phyloP scores from a whole-genome alignment of 2,113 vertebrate species.

The Procavia capensis region DNA sequence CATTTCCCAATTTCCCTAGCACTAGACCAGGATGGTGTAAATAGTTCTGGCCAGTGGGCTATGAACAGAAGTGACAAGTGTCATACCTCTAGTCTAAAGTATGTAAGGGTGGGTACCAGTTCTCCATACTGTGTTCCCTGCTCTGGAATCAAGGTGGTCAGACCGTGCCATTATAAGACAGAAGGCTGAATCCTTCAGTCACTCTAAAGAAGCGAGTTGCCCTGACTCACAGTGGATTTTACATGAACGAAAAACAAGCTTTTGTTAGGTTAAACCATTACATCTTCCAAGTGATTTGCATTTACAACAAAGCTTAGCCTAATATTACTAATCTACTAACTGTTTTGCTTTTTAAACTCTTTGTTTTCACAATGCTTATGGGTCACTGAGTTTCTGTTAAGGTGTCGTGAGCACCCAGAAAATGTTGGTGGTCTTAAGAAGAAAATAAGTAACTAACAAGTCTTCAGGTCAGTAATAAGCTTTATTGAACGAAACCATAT shows the following conservation, averaged over 20 bases:
- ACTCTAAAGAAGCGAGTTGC: background rate
- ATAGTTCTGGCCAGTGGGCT: slow-evolving; percentile 48
- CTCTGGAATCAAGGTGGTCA: slow-evolving; percentile 25
- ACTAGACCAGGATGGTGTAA: slow-evolving; percentile 46
- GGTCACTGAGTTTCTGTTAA: background rate
- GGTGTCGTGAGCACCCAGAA: too few species aligned
- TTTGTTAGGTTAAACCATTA: slow-evolving; percentile 25
- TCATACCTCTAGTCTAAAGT: slow-evolving; percentile 46
- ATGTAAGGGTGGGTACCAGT: background rate
- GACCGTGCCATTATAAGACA: background rate
- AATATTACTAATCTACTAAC: slow-evolving; percentile 12
- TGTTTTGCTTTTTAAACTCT: background rate
- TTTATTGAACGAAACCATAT: too few species aligned
- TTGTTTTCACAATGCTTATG: background rate
- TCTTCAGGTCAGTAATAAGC: too few species aligned
- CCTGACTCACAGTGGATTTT: background rate
- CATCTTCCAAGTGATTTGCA: slow-evolving; percentile 47
- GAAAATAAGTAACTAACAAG: too few species aligned
- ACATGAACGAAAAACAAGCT: slow-evolving; percentile 27
- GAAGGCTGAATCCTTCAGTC: background rate
- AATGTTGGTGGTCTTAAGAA: too few species aligned
- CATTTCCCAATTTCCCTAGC: slow-evolving; percentile 48
- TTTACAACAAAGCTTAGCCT: slow-evolving; percentile 51
- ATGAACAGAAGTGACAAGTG: slow-evolving; percentile 56
- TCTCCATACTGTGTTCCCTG: slow-evolving; percentile 27